Conservation (phyloP, 2,888 invertebrate genomes). For the Steinernema scapterisci region DNA sequence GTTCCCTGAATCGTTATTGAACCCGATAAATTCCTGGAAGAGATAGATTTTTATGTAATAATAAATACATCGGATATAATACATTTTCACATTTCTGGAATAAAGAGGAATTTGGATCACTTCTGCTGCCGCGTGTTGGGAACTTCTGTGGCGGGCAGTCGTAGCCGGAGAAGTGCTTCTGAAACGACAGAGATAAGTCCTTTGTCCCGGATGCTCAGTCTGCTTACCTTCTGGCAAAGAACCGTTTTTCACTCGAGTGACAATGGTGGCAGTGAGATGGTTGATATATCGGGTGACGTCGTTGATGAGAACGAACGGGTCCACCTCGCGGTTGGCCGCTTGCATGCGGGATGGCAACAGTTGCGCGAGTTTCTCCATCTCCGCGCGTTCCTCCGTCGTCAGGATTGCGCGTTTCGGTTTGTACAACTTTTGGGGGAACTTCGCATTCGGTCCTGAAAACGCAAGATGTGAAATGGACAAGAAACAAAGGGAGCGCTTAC, state of each 20-base stretch:
- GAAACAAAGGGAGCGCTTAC: background rate
- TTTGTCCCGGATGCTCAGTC: background rate
- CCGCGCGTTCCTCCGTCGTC: constrained; percentile 47
- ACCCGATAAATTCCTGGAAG: no score
- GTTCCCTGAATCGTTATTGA: no score
- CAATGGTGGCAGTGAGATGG: constrained; percentile 52
- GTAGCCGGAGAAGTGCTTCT: constrained; percentile 16
- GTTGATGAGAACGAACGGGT: constrained; percentile 48
- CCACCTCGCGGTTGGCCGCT: constrained; percentile 36
- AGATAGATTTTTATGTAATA: constrained; percentile 21
- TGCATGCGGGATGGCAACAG: constrained; percentile 46
- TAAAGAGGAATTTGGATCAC: background rate
- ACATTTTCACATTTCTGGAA: background rate
- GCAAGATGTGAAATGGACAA: background rate
- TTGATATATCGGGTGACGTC: constrained; percentile 55
- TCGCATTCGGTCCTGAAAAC: constrained; percentile 3
- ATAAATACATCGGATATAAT: constrained; percentile 23
- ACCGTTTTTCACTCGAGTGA: constrained; percentile 53
- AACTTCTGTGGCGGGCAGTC: constrained; percentile 7
- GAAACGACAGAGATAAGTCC: background rate
- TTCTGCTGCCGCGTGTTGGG: constrained; percentile 22
- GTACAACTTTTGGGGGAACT: constrained; percentile 7
- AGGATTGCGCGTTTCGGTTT: background rate
- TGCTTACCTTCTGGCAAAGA: constrained; percentile 51
- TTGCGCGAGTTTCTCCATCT: constrained; percentile 50